Conservation (phyloP, 1,140 invertebrate species). For the Cyclargus thomasi region DNA sequence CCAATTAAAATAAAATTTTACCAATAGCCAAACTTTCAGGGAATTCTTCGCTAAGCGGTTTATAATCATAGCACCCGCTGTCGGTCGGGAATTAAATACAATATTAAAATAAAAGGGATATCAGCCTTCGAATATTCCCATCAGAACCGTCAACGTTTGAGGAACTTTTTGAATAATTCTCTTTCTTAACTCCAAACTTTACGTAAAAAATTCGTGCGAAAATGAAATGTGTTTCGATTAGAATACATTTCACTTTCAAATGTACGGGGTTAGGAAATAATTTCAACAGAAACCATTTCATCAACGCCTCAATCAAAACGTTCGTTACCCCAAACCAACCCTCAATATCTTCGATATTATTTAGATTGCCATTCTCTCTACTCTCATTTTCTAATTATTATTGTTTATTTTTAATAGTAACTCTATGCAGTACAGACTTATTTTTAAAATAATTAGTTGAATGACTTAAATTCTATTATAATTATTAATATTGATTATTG, state of each 20-base stretch:
- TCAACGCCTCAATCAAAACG: conserved; percentile 7
- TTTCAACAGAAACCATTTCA: conserved; percentile 2
- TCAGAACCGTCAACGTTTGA: conserved; percentile 15
- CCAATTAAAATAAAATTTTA: conserved; percentile 43
- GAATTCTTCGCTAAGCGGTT: conserved; percentile 61
- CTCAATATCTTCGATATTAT: neutral
- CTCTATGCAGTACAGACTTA: too few relatives aligned
- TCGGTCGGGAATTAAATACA: conserved; percentile 40
- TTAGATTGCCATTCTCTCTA: neutral
- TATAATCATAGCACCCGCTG: conserved; percentile 49
- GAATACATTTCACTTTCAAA: conserved; percentile 14
- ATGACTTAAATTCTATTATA: too few relatives aligned
- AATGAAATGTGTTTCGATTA: conserved; percentile 15
- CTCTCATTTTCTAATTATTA: neutral
- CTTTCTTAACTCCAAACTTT: conserved; percentile 3
- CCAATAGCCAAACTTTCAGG: conserved; percentile 51
- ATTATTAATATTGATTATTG: too few relatives aligned
- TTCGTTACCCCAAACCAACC: neutral
- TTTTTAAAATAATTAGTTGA: too few relatives aligned
- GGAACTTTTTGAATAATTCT: conserved; percentile 31
- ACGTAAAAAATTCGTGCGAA: neutral
- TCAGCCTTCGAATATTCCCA: conserved; percentile 21
- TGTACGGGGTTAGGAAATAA: neutral
- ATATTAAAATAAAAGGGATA: conserved; percentile 36
- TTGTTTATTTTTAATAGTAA: neutral